Evolutionary conservation across 2,797 vertebrate genomes (phyloP).

Genomic region (Bovichtus variegatus): DNA sequence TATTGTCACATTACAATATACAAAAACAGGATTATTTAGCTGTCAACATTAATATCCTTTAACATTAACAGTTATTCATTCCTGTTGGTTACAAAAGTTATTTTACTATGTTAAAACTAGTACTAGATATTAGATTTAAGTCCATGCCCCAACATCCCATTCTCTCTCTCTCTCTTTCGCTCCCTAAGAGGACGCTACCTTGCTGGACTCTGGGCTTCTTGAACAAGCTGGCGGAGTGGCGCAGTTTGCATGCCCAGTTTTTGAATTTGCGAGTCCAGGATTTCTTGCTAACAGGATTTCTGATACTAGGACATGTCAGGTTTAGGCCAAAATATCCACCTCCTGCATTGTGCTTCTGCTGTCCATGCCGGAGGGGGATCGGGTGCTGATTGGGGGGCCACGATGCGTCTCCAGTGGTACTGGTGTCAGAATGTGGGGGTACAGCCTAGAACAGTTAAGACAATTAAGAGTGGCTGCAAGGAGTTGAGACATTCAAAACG

Average conservation of each 20-base stretch:
- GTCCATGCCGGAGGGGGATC: constrained; percentile 84
- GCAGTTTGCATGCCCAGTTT: constrained; percentile 97
- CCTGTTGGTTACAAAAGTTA: constrained; percentile 74
- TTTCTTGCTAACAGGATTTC: constrained; percentile 98
- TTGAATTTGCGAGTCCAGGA: constrained; percentile 97
- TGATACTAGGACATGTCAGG: constrained; percentile 99
- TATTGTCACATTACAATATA: constrained; percentile 67
- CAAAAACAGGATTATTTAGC: constrained; percentile 63
- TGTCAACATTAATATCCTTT: constrained; percentile 55
- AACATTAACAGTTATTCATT: constrained; percentile 71
- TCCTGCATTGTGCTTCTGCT: constrained; percentile 92
- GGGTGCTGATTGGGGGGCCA: constrained; percentile 86
- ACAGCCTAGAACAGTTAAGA: constrained; percentile 87
- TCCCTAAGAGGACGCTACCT: constrained; percentile 94
- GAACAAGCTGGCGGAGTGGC: constrained; percentile 96
- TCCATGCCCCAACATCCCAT: constrained; percentile 83
- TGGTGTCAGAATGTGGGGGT: constrained; percentile 86
- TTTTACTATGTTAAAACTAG: constrained; percentile 79
- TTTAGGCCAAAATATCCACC: constrained; percentile 99
- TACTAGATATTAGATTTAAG: constrained; percentile 80
- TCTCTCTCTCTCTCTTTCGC: constrained; percentile 79
- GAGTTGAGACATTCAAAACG: constrained; percentile 48
- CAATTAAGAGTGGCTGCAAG: constrained; percentile 67
- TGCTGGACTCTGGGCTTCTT: constrained; percentile 95
- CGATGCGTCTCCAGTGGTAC: constrained; percentile 82